phyloP scores from a whole-genome alignment of 2,113 vertebrate genomes.

The Corvus cornix region DNA sequence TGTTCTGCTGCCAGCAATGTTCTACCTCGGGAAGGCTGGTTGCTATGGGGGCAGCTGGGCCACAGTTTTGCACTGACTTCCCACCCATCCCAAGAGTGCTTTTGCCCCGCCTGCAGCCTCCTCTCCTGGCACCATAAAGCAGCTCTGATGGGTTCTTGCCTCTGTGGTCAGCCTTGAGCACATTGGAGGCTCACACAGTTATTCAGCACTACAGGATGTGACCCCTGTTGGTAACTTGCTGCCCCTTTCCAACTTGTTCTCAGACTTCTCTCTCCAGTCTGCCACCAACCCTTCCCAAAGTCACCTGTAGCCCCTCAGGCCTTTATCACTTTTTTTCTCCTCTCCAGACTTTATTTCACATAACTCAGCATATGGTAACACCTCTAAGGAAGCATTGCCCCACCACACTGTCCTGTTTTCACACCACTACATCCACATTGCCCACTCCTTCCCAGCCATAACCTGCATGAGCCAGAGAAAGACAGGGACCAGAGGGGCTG shows the following conservation, averaged over 20 bases:
- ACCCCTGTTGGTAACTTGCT: neutral
- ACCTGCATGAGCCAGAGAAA: neutral
- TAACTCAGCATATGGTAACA: neutral
- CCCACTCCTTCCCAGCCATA: neutral
- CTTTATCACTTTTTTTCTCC: neutral
- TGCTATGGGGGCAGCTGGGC: neutral
- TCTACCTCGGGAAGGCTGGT: accelerated
- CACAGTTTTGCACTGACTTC: neutral
- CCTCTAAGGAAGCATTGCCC: neutral
- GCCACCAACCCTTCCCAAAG: neutral
- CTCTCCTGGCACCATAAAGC: neutral
- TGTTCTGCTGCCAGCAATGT: accelerated
- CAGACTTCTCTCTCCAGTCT: neutral
- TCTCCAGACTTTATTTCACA: neutral
- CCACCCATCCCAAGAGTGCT: neutral
- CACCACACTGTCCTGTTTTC: neutral
- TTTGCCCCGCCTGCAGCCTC: neutral
- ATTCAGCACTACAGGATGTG: neutral
- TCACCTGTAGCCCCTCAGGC: neutral
- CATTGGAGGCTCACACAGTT: neutral
- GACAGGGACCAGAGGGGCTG: neutral
- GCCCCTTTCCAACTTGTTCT: neutral
- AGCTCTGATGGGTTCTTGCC: neutral
- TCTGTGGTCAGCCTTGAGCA: neutral
- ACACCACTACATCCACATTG: accelerated